A percentile compares a stretch with the other conserved stretches of the same genome.
These are phyloP conservation scores for Drosophila prosaltans DNA, from an alignment of 1,140 invertebrate genomes.

Conservation along the genomic window DNA sequence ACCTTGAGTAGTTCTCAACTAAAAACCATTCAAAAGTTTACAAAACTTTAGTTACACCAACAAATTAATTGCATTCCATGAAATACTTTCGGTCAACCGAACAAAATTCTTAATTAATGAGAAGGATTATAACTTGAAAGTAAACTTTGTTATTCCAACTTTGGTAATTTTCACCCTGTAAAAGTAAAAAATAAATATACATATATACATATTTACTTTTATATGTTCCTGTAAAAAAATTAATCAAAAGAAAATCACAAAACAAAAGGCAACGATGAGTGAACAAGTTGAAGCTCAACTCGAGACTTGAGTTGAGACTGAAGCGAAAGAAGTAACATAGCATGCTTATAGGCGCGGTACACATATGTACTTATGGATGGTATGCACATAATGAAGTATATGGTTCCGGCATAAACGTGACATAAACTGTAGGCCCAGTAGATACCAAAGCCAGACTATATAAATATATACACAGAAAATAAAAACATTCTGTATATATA, in stretches of 20 bases:
- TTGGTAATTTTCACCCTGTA: neutral
- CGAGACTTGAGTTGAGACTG: conserved; percentile 25
- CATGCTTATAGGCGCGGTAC: conserved; percentile 43
- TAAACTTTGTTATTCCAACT: neutral
- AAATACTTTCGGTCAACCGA: too few relatives aligned
- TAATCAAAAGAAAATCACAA: conserved; percentile 73
- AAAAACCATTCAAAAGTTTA: neutral
- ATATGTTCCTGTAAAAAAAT: conserved; percentile 30
- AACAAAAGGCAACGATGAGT: conserved; percentile 40
- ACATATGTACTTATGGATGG: conserved; percentile 43
- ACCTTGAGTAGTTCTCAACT: conserved; percentile 28
- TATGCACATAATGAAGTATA: conserved; percentile 36
- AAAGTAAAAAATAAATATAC: conserved; percentile 33
- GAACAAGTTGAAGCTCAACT: conserved; percentile 15
- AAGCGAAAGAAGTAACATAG: conserved; percentile 20
- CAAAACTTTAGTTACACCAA: neutral
- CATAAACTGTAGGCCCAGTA: conserved; percentile 47
- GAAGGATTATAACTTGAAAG: too few relatives aligned
- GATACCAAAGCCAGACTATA: conserved; percentile 3
- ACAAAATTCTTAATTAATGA: too few relatives aligned
- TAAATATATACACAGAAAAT: conserved; percentile 2
- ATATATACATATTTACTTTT: conserved; percentile 22
- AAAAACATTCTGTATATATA: neutral
- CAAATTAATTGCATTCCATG: too few relatives aligned
- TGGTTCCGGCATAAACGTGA: conserved; percentile 54